Evolutionary conservation across 2,888 invertebrate species (phyloP), one percentile per base, ranked within the genome.

Genomic region (Chymomyza fuscimana): DNA sequence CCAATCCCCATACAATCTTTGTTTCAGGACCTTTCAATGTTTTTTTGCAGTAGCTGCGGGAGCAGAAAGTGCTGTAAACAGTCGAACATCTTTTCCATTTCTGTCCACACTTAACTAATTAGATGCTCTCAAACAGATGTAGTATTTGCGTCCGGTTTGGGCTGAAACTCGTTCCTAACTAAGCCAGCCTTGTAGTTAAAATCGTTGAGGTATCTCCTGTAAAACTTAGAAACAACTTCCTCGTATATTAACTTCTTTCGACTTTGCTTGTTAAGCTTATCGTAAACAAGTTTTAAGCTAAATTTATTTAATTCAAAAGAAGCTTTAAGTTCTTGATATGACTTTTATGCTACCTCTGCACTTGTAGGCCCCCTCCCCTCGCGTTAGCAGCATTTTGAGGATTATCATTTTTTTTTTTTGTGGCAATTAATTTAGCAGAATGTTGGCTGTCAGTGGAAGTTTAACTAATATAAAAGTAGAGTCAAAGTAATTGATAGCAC

Each of bases 401-500:
- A 32, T 32, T 32, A 32, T 32, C 4, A 25, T 32, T 7, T 7
- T 32, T 32, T 46, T 46, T 46, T 46, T 12, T 1, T 7, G 12
- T 12, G 40, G 12, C 40, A 46, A 46, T 46, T 46, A 46, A 46
- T 46, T 46, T 46, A 12, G 12, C 40, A 46, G 40, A 46, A 46
- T 46, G 40, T 46, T 46, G 40, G 40, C 40, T 46, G 40, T 46
- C 40, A 46, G 12, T 46, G 40, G 0, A 46, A 46, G 40, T 46
- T 46, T 46, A 46, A 46, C 16, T 54, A 19, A 54, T 22, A 54
- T 9, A 54, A 54, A 54, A 54, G 54, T 54, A n/a, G 32, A 60
- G 36, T 60, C 25, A 25, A 58, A 25, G 25, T 25, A 25, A 25
- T 77, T 75, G 71, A 61, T 62, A 63, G 59, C 50, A 29, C 58